phyloP scores from a whole-genome alignment of 2,888 invertebrate species.

The Limnephilus lunatus region DNA sequence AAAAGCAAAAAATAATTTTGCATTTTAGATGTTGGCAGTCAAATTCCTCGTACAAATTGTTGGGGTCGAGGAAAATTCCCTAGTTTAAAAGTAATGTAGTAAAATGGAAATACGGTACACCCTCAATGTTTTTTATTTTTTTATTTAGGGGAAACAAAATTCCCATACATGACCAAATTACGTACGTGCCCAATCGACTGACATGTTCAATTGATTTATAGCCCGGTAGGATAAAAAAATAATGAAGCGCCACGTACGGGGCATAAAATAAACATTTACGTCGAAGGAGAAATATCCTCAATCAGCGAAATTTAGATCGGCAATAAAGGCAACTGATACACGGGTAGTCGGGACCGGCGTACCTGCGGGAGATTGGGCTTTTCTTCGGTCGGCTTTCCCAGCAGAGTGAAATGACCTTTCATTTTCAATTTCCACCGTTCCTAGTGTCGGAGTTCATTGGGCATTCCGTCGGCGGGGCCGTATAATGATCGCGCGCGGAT shows the following conservation, averaged over 20 bases:
- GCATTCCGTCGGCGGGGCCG: conserved; percentile 36
- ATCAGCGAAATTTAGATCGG: conserved; percentile 42
- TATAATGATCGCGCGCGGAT: conserved; percentile 31
- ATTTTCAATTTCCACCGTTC: conserved; percentile 43
- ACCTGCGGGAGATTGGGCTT: not conserved
- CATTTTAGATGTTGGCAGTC: not conserved
- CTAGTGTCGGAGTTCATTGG: conserved; percentile 43
- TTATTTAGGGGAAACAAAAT: not conserved
- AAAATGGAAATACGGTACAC: not conserved
- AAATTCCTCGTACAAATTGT: not conserved
- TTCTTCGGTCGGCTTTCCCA: not conserved
- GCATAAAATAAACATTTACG: conserved; percentile 27
- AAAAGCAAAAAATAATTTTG: not conserved
- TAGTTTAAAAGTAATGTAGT: not conserved
- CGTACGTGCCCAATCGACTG: conserved; percentile 2
- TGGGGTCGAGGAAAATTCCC: not conserved
- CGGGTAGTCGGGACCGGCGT: not conserved
- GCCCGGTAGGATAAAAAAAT: not conserved
- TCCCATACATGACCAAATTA: not conserved
- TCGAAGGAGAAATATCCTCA: conserved; percentile 15
- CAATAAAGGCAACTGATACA: not conserved
- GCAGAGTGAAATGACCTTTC: conserved; percentile 11
- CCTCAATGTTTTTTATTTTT: not conserved
- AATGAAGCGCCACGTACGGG: not conserved
- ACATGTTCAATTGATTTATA: not conserved